phyloP scores from a whole-genome alignment of 2,797 vertebrate species.

The Syngnathus rostellatus region DNA sequence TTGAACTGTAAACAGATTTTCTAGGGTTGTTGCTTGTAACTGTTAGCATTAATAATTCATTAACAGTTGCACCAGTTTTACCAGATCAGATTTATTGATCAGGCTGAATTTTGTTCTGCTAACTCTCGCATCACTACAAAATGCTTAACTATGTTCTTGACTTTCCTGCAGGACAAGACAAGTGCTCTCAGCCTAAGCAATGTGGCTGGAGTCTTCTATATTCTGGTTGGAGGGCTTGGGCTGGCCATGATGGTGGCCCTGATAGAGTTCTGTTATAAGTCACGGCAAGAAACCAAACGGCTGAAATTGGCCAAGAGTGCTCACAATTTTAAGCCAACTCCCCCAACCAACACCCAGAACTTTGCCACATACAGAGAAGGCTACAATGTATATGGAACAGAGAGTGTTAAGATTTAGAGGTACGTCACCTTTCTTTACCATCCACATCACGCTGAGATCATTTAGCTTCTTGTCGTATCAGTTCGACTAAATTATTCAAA shows the following conservation, averaged over 20 bases:
- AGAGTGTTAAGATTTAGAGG: slow-evolving; percentile 99
- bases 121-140: slow-evolving; percentile 50
- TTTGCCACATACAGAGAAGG: slow-evolving; percentile 99
- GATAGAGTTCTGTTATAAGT: slow-evolving; percentile 99
- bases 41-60: neutral
- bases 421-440: slow-evolving; percentile 61
- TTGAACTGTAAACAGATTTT: neutral
- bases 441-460: slow-evolving; percentile 20
- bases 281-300: slow-evolving; percentile 96
- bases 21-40: neutral
- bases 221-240: slow-evolving; percentile 98
- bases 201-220: slow-evolving; percentile 99
- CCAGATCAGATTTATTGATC: slow-evolving; percentile 33
- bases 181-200: slow-evolving; percentile 99
- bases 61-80: neutral
- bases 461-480: slow-evolving; percentile 32
- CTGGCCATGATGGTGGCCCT: slow-evolving; percentile 99
- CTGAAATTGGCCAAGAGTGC: slow-evolving; percentile 99
- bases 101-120: slow-evolving; percentile 50
- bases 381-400: slow-evolving; percentile 99
- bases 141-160: slow-evolving; percentile 76
- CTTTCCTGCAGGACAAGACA: slow-evolving; percentile 98
- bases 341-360: slow-evolving; percentile 97
- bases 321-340: slow-evolving; percentile 98
- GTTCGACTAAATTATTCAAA: slow-evolving; percentile 33